Base-by-base conservation (phyloP, 2,113 vertebrate genomes). In the Odontesthes bonariensis region DNA sequence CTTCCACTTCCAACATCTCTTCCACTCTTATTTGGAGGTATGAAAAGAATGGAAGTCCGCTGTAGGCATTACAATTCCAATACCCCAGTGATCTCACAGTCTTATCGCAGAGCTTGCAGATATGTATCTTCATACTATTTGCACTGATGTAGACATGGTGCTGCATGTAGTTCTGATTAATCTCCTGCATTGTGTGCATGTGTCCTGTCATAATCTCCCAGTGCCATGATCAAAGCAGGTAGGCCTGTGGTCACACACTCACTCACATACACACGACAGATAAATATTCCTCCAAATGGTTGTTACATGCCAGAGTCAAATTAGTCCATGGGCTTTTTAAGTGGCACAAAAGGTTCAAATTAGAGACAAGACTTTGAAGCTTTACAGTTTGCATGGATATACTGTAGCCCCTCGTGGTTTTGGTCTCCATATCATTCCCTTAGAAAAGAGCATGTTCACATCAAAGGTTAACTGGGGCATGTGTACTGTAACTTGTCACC, bases 281-380 rank as follows among this genome's bases (percentile, higher is more conserved):
- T 87, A 88, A 89, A 83, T 82, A 88, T 88, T 90, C 83, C 79
- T 85, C 71, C 71, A 88, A 86, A 88, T 67, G 79, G 80, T 89
- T 84, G 84, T 88, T 88, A 86, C 86, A 88, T 91, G 82, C 90
- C 92, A 91, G 90, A 93, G 89, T 90, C 86, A 93, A 91, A 93
- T 93, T 90, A 91, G 91, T 88, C 84, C 70, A 75, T 81, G 81
- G 69, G 83, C 86, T 90, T 93, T 93, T 93, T 89, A 93, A 93
- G 93, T 89, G 88, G 87, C 90, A 90, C 88, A 89, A 88, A 93
- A 88, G 89, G 88, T 92, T 93, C 82, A 92, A 91, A 93, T 93
- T 93, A 93, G 90, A 89, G 89, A 81, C 88, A 77, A 72, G 85
- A 86, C 92, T 94, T 93, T 95, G 90, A 93, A 89, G 89, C 89